A percentile compares a stretch with the other conserved stretches of the same genome.
These are phyloP conservation scores for Chrysopa pallens DNA, from an alignment of 1,140 invertebrate genomes.

Conservation along the genomic window DNA sequence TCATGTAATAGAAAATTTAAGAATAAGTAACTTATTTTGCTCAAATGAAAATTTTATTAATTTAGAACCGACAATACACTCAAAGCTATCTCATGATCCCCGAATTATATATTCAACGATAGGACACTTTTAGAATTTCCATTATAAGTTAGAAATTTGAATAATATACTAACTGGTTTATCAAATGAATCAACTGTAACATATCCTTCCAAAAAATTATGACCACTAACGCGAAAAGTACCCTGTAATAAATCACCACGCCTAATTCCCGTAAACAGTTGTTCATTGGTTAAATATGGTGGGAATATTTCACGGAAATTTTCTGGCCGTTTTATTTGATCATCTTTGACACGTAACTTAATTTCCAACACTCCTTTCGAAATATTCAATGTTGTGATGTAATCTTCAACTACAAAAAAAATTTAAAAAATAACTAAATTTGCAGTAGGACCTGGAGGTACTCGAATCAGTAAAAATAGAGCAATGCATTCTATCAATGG, in stretches of 20 bases:
- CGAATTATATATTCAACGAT: too few species aligned
- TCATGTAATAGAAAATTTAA: too few species aligned
- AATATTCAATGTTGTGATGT: slow-evolving; percentile 22
- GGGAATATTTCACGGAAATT: slow-evolving; percentile 51
- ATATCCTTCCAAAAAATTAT: slow-evolving; percentile 91
- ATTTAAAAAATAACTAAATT: slow-evolving; percentile 13
- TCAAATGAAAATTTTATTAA: too few species aligned
- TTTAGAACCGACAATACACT: too few species aligned
- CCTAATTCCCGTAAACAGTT: slow-evolving; percentile 66
- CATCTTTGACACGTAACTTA: slow-evolving; percentile 53
- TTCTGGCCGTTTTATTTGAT: slow-evolving; percentile 35
- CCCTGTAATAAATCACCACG: slow-evolving; percentile 66
- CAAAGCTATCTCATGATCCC: too few species aligned
- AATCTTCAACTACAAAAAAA: slow-evolving; percentile 21
- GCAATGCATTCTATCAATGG: too few species aligned
- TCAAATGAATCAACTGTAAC: slow-evolving; percentile 64
- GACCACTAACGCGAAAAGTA: slow-evolving; percentile 62
- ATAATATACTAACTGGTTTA: slow-evolving; percentile 39
- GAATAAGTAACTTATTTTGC: too few species aligned
- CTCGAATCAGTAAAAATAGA: too few species aligned
- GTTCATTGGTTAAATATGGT: slow-evolving; percentile 59
- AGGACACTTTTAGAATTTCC: too few species aligned
- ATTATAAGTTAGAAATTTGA: background rate
- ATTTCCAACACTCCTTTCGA: slow-evolving; percentile 47
- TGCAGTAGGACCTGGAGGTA: too few species aligned